Percentiles rank a stretch among this genome's conserved stretches.
phyloP scores from a whole-genome alignment of 2,113 vertebrate genomes.

The Albula goreensis region DNA sequence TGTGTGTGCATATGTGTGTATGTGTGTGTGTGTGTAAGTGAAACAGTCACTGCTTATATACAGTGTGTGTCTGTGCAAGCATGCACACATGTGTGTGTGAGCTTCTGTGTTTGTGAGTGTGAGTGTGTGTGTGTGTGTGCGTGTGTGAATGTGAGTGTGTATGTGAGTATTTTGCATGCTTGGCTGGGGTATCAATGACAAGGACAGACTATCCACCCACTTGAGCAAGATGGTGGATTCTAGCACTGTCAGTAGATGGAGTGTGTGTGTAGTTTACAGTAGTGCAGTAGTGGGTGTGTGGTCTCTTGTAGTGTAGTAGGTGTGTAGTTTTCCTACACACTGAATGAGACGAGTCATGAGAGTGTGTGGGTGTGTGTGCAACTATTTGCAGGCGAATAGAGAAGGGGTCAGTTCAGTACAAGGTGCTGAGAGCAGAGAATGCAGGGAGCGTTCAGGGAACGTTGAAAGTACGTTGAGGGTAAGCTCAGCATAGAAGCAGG shows the following conservation, averaged over 20 bases:
- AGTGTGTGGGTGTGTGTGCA: slow-evolving; percentile 9
- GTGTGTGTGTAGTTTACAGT: no score
- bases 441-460: slow-evolving; percentile 54
- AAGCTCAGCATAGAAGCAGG: slow-evolving; percentile 50
- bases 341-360: no score
- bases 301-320: no score
- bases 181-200: slow-evolving; percentile 5
- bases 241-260: no score
- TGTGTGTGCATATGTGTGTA: slow-evolving; percentile 48
- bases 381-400: slow-evolving; percentile 27
- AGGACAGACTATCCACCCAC: neutral
- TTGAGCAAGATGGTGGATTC: no score
- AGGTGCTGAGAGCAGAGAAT: slow-evolving; percentile 51
- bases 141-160: neutral
- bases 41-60: no score
- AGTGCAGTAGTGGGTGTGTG: no score
- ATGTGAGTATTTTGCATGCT: neutral
- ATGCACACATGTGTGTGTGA: slow-evolving; percentile 50
- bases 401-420: slow-evolving; percentile 50
- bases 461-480: slow-evolving; percentile 41
- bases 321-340: no score
- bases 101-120: slow-evolving; percentile 46
- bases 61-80: slow-evolving; percentile 52
- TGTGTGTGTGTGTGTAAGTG: slow-evolving; percentile 44
- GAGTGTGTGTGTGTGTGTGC: neutral